A percentile compares a stretch with the other conserved stretches of the same genome.
Conservation (phyloP, 2,113 vertebrate species). For the Vidua macroura region DNA sequence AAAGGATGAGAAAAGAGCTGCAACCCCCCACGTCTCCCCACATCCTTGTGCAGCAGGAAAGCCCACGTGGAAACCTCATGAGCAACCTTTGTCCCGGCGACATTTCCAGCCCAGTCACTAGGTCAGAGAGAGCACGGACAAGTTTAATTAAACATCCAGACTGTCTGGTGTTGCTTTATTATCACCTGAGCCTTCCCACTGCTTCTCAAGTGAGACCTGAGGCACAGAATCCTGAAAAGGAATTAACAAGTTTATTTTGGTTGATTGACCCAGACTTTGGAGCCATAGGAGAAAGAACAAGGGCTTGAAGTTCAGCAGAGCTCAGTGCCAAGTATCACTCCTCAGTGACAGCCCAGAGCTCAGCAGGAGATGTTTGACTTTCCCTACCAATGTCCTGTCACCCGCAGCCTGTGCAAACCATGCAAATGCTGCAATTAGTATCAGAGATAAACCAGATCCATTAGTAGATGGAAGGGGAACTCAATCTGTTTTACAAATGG, state of each 20-base stretch:
- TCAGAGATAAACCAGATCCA: slow-evolving; percentile 63
- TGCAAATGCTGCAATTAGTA: slow-evolving; percentile 66
- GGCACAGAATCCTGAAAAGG: not conserved
- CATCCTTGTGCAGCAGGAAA: not conserved
- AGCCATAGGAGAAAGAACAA: not conserved
- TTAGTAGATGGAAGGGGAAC: slow-evolving; percentile 57
- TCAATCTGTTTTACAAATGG: slow-evolving; percentile 70
- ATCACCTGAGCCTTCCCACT: slow-evolving; percentile 47
- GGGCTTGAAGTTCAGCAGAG: not conserved
- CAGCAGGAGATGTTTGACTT: slow-evolving; percentile 42
- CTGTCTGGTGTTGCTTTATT: slow-evolving; percentile 41
- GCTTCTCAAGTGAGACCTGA: slow-evolving; percentile 27
- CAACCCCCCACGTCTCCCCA: not conserved
- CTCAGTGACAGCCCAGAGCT: slow-evolving; percentile 18
- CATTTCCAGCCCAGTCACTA: slow-evolving; percentile 32
- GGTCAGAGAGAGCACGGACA: not conserved
- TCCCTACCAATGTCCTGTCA: slow-evolving; percentile 25
- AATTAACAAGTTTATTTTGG: slow-evolving; percentile 43
- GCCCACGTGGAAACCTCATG: not conserved
- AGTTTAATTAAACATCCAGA: slow-evolving; percentile 49
- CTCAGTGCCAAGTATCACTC: not conserved
- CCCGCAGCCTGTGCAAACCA: slow-evolving; percentile 26
- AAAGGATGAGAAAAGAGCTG: not conserved
- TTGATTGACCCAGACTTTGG: slow-evolving; percentile 52
- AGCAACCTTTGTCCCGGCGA: slow-evolving; percentile 29